Evolutionary conservation across 1,140 invertebrate species (phyloP), one percentile per base, ranked within the genome.

Genomic region (Aphis gossypii): DNA sequence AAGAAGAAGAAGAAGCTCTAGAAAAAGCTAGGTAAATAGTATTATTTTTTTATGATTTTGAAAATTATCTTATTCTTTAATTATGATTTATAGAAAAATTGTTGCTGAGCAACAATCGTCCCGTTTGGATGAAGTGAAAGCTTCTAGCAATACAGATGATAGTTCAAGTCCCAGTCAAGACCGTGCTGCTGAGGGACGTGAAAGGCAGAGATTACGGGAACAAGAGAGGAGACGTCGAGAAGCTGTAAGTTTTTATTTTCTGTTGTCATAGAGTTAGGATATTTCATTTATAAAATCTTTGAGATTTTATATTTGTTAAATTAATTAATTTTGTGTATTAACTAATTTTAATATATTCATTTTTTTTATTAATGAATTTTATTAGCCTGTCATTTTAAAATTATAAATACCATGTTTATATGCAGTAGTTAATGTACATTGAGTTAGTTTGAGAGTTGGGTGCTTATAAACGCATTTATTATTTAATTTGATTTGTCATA

Each of bases 181-280:
- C 95, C 96, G 97, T 94, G 96, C 97, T 41, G 96, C 96, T 60
- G 96, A 97, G 76, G 97, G 97, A 95, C 96, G 97, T 93, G 98
- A 98, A 95, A 96, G 98, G 86, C 96, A 96, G 94, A 94, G 96
- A 93, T 97, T 97, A 94, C 96, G 98, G 94, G 98, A 99, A 95
- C 98, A 99, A 95, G 98, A 99, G 95, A 96, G 98, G 92, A 96
- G 98, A 94, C 96, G 98, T 94, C 96, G 98, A 94, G 98, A 99
- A 96, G 98, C 98, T 95, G 98, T 99, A 96, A 97, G 97, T 97
- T n/a, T 93, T 38, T 86, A 8, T 93, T 41, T 38, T 41, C 25
- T 11, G 25, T 30, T 48, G 3, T 14, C 14, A 68, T n/a, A 18
- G 9, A 11, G 23, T 41, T 11, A 25, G 8, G 2, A 38, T 23